These are phyloP conservation scores for Xenopus petersii DNA, from an alignment of 2,797 vertebrate genomes.

Conservation along the genomic window DNA sequence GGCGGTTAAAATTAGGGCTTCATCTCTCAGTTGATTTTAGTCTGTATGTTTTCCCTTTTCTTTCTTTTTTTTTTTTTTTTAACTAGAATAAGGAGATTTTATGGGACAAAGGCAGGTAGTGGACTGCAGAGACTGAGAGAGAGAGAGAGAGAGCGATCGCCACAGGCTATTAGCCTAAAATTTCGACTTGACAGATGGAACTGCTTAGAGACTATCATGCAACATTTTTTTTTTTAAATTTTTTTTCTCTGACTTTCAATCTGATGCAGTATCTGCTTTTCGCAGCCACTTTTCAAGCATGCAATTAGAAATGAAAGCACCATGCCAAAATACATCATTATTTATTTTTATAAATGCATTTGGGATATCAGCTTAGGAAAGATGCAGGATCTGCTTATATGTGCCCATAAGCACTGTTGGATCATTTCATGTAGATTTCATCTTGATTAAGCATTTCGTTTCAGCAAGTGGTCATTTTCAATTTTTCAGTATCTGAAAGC, in stretches of 20 bases:
- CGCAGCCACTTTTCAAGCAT: constrained; percentile 66
- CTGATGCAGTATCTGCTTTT: constrained; percentile 77
- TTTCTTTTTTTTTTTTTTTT: constrained; percentile 64
- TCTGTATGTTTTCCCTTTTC: constrained; percentile 76
- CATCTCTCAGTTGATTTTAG: constrained; percentile 81
- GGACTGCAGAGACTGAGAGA: constrained; percentile 69
- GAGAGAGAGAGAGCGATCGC: constrained; percentile 69
- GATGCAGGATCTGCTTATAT: too few relatives aligned
- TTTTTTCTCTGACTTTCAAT: constrained; percentile 62
- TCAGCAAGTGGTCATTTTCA: too few relatives aligned
- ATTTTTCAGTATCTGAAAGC: too few relatives aligned
- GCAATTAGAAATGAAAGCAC: neutral
- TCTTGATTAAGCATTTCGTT: too few relatives aligned
- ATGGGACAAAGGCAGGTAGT: constrained; percentile 92
- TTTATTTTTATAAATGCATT: constrained; percentile 46
- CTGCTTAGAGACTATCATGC: constrained; percentile 95
- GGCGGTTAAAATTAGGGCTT: constrained; percentile 80
- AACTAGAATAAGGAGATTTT: constrained; percentile 85
- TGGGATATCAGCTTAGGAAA: neutral
- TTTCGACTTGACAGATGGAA: constrained; percentile 95
- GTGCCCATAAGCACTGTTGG: too few relatives aligned
- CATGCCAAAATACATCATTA: neutral
- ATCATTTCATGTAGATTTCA: too few relatives aligned
- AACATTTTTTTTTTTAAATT: constrained; percentile 59
- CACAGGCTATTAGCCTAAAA: constrained; percentile 91